phyloP scores from a whole-genome alignment of 2,113 vertebrate species.

The Chloebia gouldiae region DNA sequence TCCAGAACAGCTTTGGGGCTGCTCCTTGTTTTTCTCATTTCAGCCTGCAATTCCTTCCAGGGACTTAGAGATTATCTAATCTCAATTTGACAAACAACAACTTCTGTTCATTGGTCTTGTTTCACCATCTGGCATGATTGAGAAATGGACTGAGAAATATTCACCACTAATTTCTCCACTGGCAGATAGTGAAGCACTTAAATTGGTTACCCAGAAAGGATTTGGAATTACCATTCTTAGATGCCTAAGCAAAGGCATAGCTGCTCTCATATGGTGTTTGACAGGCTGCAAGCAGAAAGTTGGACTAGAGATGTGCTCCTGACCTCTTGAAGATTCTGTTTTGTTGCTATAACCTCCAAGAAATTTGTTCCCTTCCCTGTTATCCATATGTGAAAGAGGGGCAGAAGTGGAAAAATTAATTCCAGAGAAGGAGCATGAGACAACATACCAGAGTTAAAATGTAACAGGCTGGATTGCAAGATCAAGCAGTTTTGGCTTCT shows the following conservation, averaged over 20 bases:
- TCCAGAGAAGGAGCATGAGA: background rate
- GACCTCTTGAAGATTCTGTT: background rate
- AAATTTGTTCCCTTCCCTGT: background rate
- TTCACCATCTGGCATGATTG: background rate
- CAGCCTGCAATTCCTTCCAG: background rate
- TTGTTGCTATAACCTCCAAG: conserved; percentile 32
- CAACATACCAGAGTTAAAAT: conserved; percentile 21
- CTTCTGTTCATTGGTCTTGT: background rate
- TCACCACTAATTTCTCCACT: background rate
- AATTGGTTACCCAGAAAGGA: background rate
- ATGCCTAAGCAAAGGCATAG: background rate
- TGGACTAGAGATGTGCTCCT: background rate
- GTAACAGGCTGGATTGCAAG: background rate
- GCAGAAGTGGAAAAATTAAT: background rate
- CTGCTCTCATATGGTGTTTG: background rate
- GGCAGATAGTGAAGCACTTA: background rate
- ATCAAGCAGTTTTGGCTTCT: background rate
- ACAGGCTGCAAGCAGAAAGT: background rate
- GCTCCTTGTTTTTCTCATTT: background rate
- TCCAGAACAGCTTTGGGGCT: background rate
- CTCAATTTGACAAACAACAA: background rate
- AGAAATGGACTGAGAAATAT: background rate
- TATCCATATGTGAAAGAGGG: background rate
- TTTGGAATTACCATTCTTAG: background rate
- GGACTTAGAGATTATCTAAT: background rate